Evolutionary conservation across 2,113 vertebrate species (phyloP).

Genomic region (Platichthys stellatus): DNA sequence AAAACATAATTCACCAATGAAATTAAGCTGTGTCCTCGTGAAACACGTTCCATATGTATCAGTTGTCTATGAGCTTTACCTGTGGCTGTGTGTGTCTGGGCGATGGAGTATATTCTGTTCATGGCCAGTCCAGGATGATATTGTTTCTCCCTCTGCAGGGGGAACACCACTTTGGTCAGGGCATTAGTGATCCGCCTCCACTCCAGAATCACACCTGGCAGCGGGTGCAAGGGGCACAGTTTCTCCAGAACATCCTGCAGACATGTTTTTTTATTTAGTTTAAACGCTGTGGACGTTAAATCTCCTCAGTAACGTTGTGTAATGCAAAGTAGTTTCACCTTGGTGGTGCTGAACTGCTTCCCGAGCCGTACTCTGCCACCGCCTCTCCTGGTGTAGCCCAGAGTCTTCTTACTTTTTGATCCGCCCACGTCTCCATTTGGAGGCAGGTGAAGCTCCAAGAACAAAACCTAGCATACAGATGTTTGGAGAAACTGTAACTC

Average conservation of each 20-base stretch:
- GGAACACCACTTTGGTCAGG: conserved; percentile 94
- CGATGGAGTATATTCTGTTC: conserved; percentile 92
- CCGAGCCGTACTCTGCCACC: conserved; percentile 78
- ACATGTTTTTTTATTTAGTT: conserved; percentile 31
- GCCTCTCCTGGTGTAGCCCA: conserved; percentile 89
- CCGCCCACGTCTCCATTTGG: conserved; percentile 86
- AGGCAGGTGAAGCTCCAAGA: conserved; percentile 93
- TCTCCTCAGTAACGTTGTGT: background rate
- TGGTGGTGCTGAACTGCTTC: conserved; percentile 94
- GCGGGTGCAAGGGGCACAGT: conserved; percentile 87
- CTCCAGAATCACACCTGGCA: conserved; percentile 93
- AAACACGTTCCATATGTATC: too few species aligned
- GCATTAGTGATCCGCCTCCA: conserved; percentile 97
- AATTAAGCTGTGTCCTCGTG: too few species aligned
- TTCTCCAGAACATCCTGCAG: conserved; percentile 92
- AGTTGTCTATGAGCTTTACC: conserved; percentile 75
- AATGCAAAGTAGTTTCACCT: conserved; percentile 79
- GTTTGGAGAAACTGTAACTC: background rate
- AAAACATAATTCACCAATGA: too few species aligned
- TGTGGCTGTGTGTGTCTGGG: conserved; percentile 95
- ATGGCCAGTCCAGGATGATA: conserved; percentile 86
- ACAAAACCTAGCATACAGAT: conserved; percentile 85
- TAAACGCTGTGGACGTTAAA: background rate
- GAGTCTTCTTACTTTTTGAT: conserved; percentile 88
- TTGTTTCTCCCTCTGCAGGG: conserved; percentile 90